Percentiles rank a stretch among this genome's conserved stretches.
Evolutionary conservation across 37 sponge, comb jelly and placozoan species (phyloP).

Genomic region (Beroe ovata): DNA sequence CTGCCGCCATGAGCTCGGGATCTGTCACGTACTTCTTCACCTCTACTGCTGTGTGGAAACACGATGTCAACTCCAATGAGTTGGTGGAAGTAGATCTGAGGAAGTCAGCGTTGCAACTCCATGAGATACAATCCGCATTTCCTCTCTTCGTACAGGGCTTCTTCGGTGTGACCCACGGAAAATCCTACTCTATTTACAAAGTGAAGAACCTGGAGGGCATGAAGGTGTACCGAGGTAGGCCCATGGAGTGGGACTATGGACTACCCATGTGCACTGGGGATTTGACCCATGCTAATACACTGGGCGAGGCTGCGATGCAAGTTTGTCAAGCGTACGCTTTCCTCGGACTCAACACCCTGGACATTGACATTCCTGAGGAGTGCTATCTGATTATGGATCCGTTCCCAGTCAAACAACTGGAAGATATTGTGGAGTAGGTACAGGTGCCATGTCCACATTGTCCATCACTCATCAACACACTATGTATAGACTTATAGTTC

Average conservation of each 20-base stretch:
- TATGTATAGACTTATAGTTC: too few relatives aligned
- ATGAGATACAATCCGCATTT: not conserved
- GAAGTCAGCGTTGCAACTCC: not conserved
- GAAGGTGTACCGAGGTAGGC: constrained; percentile 5
- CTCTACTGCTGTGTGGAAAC: not conserved
- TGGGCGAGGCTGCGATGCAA: not conserved
- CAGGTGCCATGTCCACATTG: too few relatives aligned
- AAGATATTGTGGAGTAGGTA: not conserved
- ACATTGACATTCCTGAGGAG: constrained; percentile 27
- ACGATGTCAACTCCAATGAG: not conserved
- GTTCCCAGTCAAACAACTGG: constrained; percentile 14
- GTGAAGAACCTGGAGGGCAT: constrained; percentile 14
- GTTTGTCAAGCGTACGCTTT: constrained; percentile 38
- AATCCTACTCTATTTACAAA: constrained; percentile 32
- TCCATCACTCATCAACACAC: too few relatives aligned
- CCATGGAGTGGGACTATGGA: constrained; percentile 32
- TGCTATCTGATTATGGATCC: constrained; percentile 16
- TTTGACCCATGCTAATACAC: not conserved
- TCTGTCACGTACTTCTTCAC: constrained; percentile 19
- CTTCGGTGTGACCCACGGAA: constrained; percentile 4
- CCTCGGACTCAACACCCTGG: not conserved
- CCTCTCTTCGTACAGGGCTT: constrained; percentile 36
- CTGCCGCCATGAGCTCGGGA: not conserved
- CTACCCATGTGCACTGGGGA: constrained; percentile 45
- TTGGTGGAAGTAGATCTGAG: not conserved